Evolutionary conservation across 1,140 invertebrate species (phyloP).

Genomic region (Hylaeus volcanicus): DNA sequence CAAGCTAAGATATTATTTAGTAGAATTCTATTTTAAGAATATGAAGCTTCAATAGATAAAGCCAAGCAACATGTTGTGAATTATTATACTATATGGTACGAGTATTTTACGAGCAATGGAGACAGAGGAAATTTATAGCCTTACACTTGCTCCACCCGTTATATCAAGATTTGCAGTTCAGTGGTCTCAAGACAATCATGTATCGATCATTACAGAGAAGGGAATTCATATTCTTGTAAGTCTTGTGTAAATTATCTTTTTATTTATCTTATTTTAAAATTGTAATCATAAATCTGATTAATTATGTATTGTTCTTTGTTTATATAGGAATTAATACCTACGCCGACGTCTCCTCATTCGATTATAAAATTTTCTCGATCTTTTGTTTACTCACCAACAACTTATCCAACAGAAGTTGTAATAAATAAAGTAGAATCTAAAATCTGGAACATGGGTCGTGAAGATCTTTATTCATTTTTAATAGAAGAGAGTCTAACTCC

Average conservation of each 20-base stretch:
- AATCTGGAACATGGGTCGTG: slow-evolving; percentile 64
- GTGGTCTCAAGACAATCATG: slow-evolving; percentile 77
- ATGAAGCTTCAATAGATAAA: background rate
- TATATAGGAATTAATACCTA: slow-evolving; percentile 72
- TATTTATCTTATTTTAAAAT: background rate
- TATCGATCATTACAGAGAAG: slow-evolving; percentile 74
- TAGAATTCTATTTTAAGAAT: background rate
- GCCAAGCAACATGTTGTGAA: background rate
- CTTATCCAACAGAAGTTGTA: slow-evolving; percentile 63
- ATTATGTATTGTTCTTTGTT: background rate
- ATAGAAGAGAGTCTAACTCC: slow-evolving; percentile 71
- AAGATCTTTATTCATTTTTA: slow-evolving; percentile 70
- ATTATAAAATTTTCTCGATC: slow-evolving; percentile 70
- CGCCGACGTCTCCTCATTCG: slow-evolving; percentile 65
- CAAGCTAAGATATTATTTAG: background rate
- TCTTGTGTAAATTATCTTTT: background rate
- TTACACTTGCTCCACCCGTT: slow-evolving; percentile 68
- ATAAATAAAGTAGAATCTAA: slow-evolving; percentile 52
- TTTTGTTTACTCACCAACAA: slow-evolving; percentile 70
- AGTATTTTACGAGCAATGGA: slow-evolving; percentile 22
- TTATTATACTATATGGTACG: background rate
- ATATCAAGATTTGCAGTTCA: slow-evolving; percentile 67
- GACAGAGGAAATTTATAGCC: slow-evolving; percentile 71
- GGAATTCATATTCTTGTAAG: slow-evolving; percentile 77
- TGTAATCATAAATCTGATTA: too few species aligned